These are phyloP conservation scores for Eilema griseolum DNA, from an alignment of 2,888 invertebrate species.

Conservation along the genomic window DNA sequence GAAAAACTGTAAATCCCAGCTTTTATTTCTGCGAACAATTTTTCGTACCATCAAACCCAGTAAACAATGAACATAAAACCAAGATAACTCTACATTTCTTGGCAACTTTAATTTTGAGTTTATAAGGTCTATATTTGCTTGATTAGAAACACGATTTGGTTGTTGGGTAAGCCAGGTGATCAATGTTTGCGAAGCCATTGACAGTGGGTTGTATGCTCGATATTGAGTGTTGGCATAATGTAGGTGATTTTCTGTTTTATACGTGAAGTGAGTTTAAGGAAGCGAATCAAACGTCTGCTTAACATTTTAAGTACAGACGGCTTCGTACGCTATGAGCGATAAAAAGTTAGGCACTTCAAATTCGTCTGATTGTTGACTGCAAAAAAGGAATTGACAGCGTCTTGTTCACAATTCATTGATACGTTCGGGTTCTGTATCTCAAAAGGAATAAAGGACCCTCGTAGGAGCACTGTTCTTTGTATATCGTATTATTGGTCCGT, in stretches of 20 bases:
- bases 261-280: background rate
- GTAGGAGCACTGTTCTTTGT: background rate
- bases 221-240: conserved; percentile 25
- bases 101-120: rapidly evolving
- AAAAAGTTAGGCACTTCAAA: conserved; percentile 1
- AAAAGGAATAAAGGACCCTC: background rate
- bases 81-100: background rate
- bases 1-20: conserved; percentile 26
- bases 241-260: conserved; percentile 26
- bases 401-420: background rate
- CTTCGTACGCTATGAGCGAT: background rate
- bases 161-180: conserved; percentile 44
- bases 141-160: background rate
- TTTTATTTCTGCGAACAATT: conserved; percentile 47
- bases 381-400: background rate
- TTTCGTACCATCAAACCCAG: conserved; percentile 44
- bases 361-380: background rate
- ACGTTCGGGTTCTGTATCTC: background rate
- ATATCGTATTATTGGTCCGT: too few relatives aligned
- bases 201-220: conserved; percentile 30
- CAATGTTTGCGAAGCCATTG: conserved; percentile 46
- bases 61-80: conserved; percentile 40
- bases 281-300: background rate
- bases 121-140: conserved; percentile 9
- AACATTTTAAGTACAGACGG: background rate